Conservation (phyloP, 1,140 invertebrate genomes). For the Cydia amplana region DNA sequence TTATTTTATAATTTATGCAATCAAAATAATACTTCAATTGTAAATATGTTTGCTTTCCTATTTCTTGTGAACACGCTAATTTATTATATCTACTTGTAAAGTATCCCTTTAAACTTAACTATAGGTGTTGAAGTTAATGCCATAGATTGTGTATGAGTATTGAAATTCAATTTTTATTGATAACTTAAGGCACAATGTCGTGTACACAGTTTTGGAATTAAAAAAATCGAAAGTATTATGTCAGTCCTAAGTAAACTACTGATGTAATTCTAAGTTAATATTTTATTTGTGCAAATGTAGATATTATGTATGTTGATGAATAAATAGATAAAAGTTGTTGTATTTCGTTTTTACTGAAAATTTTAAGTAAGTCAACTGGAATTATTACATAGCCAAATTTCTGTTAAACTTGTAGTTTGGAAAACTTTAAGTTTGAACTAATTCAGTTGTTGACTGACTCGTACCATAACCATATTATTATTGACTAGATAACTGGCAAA, state of each 20-base stretch:
- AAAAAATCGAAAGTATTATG: constrained; percentile 67
- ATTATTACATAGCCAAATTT: background rate
- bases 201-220: constrained; percentile 55
- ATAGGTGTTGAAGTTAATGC: constrained; percentile 64
- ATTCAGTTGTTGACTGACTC: too few species aligned
- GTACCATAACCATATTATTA: too few species aligned
- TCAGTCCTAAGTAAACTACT: constrained; percentile 63
- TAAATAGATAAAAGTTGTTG: constrained; percentile 73
- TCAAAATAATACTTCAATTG: constrained; percentile 55
- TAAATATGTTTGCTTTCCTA: constrained; percentile 76
- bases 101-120: constrained; percentile 57
- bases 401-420: background rate
- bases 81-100: constrained; percentile 68
- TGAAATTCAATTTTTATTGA: constrained; percentile 40
- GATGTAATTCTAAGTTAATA: constrained; percentile 74
- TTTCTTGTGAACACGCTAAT: constrained; percentile 51
- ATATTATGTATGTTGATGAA: constrained; percentile 79
- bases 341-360: constrained; percentile 21
- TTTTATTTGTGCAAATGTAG: constrained; percentile 77
- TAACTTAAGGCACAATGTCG: constrained; percentile 49
- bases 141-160: constrained; percentile 40
- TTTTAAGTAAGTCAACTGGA: background rate
- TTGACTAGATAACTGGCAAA: too few species aligned
- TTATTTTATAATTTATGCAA: constrained; percentile 35
- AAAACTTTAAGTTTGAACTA: background rate